Evolutionary conservation across 2,797 vertebrate species (phyloP).

Genomic region (Rhinella marina): DNA sequence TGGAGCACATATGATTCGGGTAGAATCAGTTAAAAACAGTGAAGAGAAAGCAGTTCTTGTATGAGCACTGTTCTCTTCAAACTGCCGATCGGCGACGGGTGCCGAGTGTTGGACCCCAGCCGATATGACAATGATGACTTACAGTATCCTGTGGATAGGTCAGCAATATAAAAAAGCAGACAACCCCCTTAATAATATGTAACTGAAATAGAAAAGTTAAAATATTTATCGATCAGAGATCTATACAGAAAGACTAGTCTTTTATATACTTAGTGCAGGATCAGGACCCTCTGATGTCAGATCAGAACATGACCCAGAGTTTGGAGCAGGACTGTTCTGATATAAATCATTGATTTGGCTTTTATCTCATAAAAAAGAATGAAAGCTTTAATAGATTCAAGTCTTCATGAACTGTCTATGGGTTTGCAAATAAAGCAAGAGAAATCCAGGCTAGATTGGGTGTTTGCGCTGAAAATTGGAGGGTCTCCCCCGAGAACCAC

Average conservation of each 20-base stretch:
- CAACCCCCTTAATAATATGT: neutral
- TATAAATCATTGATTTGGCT: conserved; percentile 13
- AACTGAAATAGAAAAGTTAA: neutral
- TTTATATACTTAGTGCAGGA: neutral
- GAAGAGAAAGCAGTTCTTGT: no score
- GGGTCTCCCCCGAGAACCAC: conserved; percentile 21
- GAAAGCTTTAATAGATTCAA: conserved; percentile 31
- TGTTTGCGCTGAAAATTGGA: conserved; percentile 46
- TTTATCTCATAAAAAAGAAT: conserved; percentile 43
- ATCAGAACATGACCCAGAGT: conserved; percentile 26
- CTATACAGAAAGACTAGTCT: neutral
- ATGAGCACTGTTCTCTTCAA: no score
- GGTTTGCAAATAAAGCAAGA: conserved; percentile 48
- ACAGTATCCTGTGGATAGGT: no score
- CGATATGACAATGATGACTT: no score
- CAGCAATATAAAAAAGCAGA: no score
- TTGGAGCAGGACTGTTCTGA: neutral
- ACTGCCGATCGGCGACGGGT: no score
- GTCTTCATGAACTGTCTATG: conserved; percentile 12
- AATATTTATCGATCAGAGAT: neutral
- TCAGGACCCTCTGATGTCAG: conserved; percentile 32
- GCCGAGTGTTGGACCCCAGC: no score
- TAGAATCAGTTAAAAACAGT: no score
- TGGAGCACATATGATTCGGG: no score
- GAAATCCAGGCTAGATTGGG: conserved; percentile 40